Evolutionary conservation across 2,113 vertebrate genomes (phyloP).

Genomic region (Stercorarius parasiticus): DNA sequence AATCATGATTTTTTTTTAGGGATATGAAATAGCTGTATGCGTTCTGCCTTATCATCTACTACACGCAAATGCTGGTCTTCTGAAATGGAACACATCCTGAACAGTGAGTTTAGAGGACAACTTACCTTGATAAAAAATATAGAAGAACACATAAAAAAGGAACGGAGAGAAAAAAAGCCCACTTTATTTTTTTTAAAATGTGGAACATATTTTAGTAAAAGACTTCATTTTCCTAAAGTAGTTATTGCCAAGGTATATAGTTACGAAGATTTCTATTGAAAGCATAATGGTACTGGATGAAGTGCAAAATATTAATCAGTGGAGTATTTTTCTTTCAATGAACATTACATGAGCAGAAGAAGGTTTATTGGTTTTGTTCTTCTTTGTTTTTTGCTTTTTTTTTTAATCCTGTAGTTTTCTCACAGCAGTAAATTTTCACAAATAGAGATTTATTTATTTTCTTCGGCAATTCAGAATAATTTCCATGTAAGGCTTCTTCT

Average conservation of each 20-base stretch:
- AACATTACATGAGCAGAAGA: background rate
- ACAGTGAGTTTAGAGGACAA: background rate
- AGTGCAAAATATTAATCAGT: background rate
- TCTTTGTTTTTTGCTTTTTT: background rate
- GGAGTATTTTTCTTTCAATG: background rate
- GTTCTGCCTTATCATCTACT: conserved; percentile 11
- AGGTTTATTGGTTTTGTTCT: background rate
- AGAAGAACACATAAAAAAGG: background rate
- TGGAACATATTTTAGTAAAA: background rate
- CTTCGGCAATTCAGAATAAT: background rate
- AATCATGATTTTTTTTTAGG: conserved; percentile 6
- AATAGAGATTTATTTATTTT: background rate
- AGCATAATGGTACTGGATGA: background rate
- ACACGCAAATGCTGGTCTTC: background rate
- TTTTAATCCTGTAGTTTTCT: background rate
- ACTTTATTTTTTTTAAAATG: background rate
- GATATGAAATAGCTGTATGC: background rate
- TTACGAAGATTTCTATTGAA: background rate
- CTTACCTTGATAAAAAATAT: background rate
- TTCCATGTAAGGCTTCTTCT: background rate
- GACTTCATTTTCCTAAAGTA: background rate
- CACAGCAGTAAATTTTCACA: background rate
- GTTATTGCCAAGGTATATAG: background rate
- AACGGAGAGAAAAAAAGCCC: background rate
- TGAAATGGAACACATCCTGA: background rate